Percentiles rank a stretch among this genome's conserved stretches.
These are phyloP conservation scores for Silurus asotus DNA, from an alignment of 2,113 vertebrate species.

Conservation along the genomic window DNA sequence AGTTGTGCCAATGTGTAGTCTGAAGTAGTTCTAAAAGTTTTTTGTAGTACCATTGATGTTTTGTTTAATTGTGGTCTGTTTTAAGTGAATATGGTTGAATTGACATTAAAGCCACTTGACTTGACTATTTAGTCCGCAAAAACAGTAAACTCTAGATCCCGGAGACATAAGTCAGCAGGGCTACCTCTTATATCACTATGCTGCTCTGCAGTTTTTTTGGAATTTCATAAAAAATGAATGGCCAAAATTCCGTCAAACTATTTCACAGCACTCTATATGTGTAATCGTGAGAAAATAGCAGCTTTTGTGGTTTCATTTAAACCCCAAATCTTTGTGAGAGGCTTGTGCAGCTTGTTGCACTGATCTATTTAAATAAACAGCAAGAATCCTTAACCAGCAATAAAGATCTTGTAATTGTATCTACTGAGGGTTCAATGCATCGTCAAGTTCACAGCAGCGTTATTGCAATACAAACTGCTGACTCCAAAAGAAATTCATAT, in stretches of 20 bases:
- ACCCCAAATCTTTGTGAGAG: not conserved
- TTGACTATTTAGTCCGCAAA: not conserved
- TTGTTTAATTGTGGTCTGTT: too few relatives aligned
- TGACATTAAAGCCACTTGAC: too few relatives aligned
- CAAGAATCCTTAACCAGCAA: not conserved
- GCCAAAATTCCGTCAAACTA: not conserved
- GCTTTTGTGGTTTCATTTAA: not conserved
- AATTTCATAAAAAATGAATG: not conserved
- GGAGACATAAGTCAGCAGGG: not conserved
- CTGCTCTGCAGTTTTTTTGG: not conserved
- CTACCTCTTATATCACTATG: not conserved
- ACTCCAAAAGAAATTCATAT: slow-evolving; percentile 24
- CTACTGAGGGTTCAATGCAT: not conserved
- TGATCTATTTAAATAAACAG: not conserved
- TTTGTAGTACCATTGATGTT: too few relatives aligned
- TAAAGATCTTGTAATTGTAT: not conserved
- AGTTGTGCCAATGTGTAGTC: too few relatives aligned
- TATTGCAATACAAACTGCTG: slow-evolving; percentile 31
- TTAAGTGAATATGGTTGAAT: too few relatives aligned
- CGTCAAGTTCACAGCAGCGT: slow-evolving; percentile 10
- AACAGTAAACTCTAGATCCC: not conserved
- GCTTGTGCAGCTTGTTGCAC: slow-evolving; percentile 8
- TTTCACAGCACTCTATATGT: not conserved
- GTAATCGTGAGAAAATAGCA: not conserved
- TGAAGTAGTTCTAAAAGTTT: too few relatives aligned